These are phyloP conservation scores for Rhinoraja longicauda DNA, from an alignment of 2,797 vertebrate species.

Conservation along the genomic window DNA sequence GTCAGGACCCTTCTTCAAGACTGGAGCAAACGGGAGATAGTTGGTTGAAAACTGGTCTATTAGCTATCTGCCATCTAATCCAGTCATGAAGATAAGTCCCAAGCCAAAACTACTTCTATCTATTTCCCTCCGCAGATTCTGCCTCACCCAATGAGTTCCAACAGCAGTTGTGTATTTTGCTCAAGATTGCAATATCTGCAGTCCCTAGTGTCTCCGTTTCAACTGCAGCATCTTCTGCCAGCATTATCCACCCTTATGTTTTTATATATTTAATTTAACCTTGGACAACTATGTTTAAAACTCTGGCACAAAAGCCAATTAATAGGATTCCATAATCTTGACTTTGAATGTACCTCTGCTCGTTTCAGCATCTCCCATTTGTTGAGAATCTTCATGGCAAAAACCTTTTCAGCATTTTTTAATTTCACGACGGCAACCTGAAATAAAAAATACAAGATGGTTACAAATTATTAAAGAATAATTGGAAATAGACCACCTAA, in stretches of 20 bases:
- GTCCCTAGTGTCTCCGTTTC: too few relatives aligned
- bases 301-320: neutral
- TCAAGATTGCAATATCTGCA: too few relatives aligned
- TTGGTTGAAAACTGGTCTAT: too few relatives aligned
- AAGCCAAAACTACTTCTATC: too few relatives aligned
- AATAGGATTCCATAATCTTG: neutral
- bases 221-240: neutral
- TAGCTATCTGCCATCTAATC: too few relatives aligned
- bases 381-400: slow-evolving; percentile 99
- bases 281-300: neutral
- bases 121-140: too few relatives aligned
- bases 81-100: too few relatives aligned
- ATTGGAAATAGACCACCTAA: neutral
- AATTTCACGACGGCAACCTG: slow-evolving; percentile 97
- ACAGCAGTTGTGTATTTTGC: too few relatives aligned
- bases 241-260: neutral
- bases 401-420: slow-evolving; percentile 93
- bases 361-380: slow-evolving; percentile 99
- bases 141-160: too few relatives aligned
- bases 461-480: neutral
- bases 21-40: too few relatives aligned
- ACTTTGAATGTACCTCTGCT: slow-evolving; percentile 76
- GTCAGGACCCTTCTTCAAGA: too few relatives aligned
- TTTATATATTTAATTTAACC: neutral
- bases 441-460: neutral